phyloP scores from a whole-genome alignment of 30 jellyfish, hydroid and myxozoan species.

The Phacellophora camtschatica region DNA sequence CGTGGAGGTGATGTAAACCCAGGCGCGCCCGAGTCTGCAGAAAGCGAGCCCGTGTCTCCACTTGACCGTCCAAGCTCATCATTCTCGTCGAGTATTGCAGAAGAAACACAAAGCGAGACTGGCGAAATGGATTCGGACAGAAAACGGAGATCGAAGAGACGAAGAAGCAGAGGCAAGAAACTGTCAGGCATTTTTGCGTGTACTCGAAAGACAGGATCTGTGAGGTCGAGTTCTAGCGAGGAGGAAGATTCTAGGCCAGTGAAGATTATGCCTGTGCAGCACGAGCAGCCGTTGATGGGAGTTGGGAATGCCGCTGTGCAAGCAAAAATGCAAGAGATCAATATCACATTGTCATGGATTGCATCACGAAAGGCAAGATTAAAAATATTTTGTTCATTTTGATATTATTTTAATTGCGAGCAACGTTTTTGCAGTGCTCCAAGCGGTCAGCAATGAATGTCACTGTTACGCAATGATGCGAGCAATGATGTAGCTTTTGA shows the following conservation, averaged over 20 bases:
- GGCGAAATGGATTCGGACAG: conserved; percentile 44
- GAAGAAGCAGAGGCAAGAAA: conserved; percentile 45
- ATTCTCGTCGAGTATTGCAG: conserved; percentile 34
- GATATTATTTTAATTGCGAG: neutral
- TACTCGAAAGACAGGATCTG: conserved; percentile 51
- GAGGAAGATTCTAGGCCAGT: conserved; percentile 61
- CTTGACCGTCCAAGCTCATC: conserved; percentile 29
- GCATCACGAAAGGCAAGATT: conserved; percentile 49
- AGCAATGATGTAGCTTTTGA: too few species aligned
- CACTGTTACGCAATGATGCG: too few species aligned
- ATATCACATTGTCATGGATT: conserved; percentile 72
- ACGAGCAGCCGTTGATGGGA: neutral
- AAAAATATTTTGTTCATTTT: too few species aligned
- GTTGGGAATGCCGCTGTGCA: conserved; percentile 13
- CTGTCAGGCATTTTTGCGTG: conserved; percentile 58
- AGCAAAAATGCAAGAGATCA: conserved; percentile 66
- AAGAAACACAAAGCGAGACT: conserved; percentile 40
- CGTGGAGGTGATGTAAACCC: neutral
- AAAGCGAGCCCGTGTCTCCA: conserved; percentile 31
- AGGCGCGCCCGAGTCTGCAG: conserved; percentile 26
- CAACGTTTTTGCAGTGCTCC: neutral
- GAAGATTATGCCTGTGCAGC: neutral
- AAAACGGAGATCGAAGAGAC: conserved; percentile 10
- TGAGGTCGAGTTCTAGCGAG: conserved; percentile 53
- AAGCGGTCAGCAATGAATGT: too few species aligned